These are phyloP conservation scores for Orgyia antiqua DNA, from an alignment of 2,888 invertebrate species.

Conservation along the genomic window DNA sequence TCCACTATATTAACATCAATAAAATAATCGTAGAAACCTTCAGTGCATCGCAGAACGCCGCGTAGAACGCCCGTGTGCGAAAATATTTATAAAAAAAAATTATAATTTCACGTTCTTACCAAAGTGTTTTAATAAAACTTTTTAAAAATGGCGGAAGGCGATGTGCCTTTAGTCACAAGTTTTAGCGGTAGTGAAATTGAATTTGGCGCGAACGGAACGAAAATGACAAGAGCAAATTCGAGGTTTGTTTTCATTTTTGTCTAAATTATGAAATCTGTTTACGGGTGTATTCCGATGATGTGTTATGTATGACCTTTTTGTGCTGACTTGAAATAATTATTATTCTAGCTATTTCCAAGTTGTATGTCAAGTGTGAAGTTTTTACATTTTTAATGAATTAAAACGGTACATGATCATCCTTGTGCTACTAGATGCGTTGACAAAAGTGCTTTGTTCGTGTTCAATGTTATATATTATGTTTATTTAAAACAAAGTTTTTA, in stretches of 20 bases:
- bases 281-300: background rate
- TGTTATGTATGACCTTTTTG: constrained; percentile 6
- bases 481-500: too few species aligned
- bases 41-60: constrained; percentile 51
- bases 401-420: constrained; percentile 17
- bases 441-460: constrained; percentile 11
- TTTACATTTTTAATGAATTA: constrained; percentile 7
- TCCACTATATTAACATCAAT: constrained; percentile 65
- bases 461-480: constrained; percentile 12
- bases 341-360: constrained; percentile 4
- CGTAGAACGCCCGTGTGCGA: constrained; percentile 24
- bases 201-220: constrained; percentile 60
- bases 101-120: constrained; percentile 33
- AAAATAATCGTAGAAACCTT: constrained; percentile 51
- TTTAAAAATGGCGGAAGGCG: constrained; percentile 64
- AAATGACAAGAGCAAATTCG: constrained; percentile 61
- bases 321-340: constrained; percentile 2
- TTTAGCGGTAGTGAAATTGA: constrained; percentile 64
- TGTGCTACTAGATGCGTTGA: constrained; percentile 20
- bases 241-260: constrained; percentile 49
- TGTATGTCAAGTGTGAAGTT: constrained; percentile 1
- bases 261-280: constrained; percentile 6
- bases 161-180: constrained; percentile 65
- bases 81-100: constrained; percentile 2
- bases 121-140: constrained; percentile 22